Conservation (phyloP, 2,888 invertebrate species). For the Microplitis deprimator region DNA sequence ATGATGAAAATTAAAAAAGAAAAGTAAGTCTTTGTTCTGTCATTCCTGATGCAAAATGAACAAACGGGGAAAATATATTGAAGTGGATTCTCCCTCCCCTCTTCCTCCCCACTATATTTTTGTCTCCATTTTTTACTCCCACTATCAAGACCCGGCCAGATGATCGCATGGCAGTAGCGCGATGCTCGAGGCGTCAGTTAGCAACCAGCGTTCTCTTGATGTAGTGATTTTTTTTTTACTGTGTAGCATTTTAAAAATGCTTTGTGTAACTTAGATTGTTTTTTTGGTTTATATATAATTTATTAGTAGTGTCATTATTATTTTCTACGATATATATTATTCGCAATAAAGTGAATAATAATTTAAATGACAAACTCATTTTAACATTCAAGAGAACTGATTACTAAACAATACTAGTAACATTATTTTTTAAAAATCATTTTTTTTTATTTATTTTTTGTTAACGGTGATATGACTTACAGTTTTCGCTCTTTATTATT, state of each 20-base stretch:
- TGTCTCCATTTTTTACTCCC: slow-evolving; percentile 47
- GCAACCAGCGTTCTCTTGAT: slow-evolving; percentile 67
- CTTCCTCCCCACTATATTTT: slow-evolving; percentile 32
- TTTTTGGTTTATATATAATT: slow-evolving; percentile 27
- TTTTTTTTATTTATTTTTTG: slow-evolving; percentile 20
- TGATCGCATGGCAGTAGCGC: slow-evolving; percentile 61
- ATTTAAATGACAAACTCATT: too few species aligned
- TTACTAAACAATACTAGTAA: neutral
- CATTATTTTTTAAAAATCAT: neutral
- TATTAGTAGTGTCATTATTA: neutral
- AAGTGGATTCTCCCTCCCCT: neutral
- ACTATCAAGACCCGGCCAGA: slow-evolving; percentile 58
- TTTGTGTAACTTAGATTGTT: slow-evolving; percentile 58
- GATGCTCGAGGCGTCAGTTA: slow-evolving; percentile 66
- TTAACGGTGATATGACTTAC: slow-evolving; percentile 65
- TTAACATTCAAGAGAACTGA: neutral
- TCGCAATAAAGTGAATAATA: neutral
- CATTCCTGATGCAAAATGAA: slow-evolving; percentile 19
- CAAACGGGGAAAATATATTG: slow-evolving; percentile 17
- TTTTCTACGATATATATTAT: neutral
- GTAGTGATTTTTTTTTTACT: slow-evolving; percentile 48
- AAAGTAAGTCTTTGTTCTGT: slow-evolving; percentile 25
- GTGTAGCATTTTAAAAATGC: slow-evolving; percentile 53
- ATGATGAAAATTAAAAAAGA: neutral
- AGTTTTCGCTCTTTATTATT: slow-evolving; percentile 53